These are phyloP conservation scores for Dysdera silvatica DNA, from an alignment of 1,140 invertebrate species.

Conservation along the genomic window DNA sequence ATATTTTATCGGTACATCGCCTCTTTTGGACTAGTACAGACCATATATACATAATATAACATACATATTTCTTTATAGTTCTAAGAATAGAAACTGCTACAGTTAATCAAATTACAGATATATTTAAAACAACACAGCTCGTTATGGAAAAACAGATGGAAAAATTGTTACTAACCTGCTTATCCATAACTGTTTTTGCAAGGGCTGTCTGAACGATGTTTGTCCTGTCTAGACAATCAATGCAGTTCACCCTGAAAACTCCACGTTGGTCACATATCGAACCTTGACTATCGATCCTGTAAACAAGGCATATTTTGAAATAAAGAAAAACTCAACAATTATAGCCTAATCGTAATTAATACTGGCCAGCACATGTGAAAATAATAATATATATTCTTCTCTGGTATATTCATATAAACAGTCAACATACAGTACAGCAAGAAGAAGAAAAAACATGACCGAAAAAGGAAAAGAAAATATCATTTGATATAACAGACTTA, in stretches of 20 bases:
- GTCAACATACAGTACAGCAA: no score
- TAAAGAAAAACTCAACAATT: no score
- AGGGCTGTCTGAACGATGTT: constrained; percentile 93
- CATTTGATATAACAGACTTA: no score
- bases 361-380: no score
- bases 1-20: no score
- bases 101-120: not conserved
- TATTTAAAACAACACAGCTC: not conserved
- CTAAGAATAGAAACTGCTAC: not conserved
- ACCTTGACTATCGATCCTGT: constrained; percentile 74
- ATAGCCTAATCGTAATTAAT: no score
- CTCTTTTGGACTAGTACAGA: no score
- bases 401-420: not conserved
- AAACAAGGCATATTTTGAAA: constrained; percentile 5
- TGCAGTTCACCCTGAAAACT: constrained; percentile 90
- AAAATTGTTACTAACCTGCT: constrained; percentile 55
- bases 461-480: no score
- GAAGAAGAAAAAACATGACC: no score
- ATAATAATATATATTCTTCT: no score
- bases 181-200: constrained; percentile 80
- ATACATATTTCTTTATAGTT: not conserved
- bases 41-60: not conserved
- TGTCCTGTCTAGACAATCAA: constrained; percentile 93
- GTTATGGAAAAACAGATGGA: not conserved
- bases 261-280: constrained; percentile 83